These are phyloP conservation scores for Cylloceria caligata DNA, from an alignment of 2,888 invertebrate genomes.

Conservation along the genomic window DNA sequence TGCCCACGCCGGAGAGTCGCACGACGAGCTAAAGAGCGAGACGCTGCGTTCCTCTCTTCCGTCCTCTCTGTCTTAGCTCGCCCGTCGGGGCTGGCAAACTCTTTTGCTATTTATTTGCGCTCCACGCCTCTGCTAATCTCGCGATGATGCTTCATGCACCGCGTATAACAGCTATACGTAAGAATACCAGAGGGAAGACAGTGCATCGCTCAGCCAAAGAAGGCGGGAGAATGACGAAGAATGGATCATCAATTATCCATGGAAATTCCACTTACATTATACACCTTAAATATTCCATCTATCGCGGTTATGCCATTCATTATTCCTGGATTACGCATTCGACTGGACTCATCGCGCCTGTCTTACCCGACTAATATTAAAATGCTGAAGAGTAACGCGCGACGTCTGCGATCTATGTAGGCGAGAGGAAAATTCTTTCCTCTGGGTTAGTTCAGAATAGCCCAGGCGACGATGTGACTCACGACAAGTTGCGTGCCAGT, in stretches of 20 bases:
- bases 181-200: neutral
- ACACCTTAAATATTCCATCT: conserved; percentile 44
- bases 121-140: conserved; percentile 47
- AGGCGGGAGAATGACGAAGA: conserved; percentile 34
- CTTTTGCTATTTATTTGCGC: conserved; percentile 2
- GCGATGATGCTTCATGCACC: conserved; percentile 19
- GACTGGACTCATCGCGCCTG: conserved; percentile 40
- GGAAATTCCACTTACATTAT: conserved; percentile 52
- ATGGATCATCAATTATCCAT: conserved; percentile 61
- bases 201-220: neutral
- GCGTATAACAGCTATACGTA: conserved; percentile 3
- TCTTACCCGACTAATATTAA: conserved; percentile 32
- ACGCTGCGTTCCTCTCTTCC: conserved; percentile 27
- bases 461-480: conserved; percentile 17
- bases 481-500: conserved; percentile 4
- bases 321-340: conserved; percentile 60
- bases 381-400: conserved; percentile 24
- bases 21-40: conserved; percentile 25
- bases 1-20: conserved; percentile 68
- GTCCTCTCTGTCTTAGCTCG: conserved; percentile 11
- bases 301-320: conserved; percentile 50
- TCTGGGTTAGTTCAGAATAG: conserved; percentile 8
- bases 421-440: conserved; percentile 34
- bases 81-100: neutral
- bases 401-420: conserved; percentile 12